Conservation (phyloP, 2,797 vertebrate species). For the Halcyon badia region DNA sequence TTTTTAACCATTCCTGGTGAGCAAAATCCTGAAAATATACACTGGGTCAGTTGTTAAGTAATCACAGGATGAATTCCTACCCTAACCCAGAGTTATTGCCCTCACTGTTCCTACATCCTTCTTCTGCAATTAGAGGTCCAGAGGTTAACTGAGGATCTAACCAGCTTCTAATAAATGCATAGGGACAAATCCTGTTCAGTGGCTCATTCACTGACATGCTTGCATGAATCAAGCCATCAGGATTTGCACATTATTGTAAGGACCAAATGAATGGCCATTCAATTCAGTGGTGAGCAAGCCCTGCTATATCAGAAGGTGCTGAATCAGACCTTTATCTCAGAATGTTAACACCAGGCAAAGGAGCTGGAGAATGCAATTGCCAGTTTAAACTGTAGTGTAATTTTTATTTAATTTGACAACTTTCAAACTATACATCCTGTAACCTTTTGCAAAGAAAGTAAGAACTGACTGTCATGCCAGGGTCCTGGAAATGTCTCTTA, state of each 20-base stretch:
- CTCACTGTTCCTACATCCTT: not conserved
- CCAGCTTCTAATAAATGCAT: not conserved
- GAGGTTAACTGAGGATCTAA: constrained; percentile 17
- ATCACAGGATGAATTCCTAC: not conserved
- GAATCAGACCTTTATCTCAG: not conserved
- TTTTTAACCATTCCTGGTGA: constrained; percentile 61
- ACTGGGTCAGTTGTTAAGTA: not conserved
- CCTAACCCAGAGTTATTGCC: not conserved
- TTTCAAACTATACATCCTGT: not conserved
- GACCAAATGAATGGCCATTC: not conserved
- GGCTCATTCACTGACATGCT: not conserved
- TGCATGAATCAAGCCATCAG: not conserved
- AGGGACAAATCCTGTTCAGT: not conserved
- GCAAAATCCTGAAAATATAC: not conserved
- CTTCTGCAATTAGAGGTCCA: not conserved
- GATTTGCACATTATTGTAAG: not conserved
- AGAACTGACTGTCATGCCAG: not conserved
- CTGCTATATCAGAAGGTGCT: not conserved
- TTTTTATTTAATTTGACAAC: constrained; percentile 25
- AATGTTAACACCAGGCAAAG: not conserved
- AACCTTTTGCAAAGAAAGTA: not conserved
- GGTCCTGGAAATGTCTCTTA: not conserved
- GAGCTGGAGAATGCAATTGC: not conserved
- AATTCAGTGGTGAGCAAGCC: not conserved
- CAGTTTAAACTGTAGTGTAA: not conserved